These are phyloP conservation scores for Coracopsis vasa DNA, from an alignment of 2,113 vertebrate genomes.

Conservation along the genomic window DNA sequence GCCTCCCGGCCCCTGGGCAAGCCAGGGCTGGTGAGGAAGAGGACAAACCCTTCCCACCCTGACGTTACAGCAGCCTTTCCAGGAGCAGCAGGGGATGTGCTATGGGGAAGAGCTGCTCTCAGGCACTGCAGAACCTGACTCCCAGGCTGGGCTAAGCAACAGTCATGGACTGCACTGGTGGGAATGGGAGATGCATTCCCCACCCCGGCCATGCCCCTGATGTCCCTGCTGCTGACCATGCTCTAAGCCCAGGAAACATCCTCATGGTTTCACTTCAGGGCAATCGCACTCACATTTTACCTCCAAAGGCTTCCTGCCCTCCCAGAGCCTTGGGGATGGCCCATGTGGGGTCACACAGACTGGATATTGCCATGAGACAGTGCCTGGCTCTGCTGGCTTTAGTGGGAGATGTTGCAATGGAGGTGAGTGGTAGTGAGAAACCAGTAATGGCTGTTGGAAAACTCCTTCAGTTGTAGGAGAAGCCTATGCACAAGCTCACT, in stretches of 20 bases:
- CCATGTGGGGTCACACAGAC: neutral
- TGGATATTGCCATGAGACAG: neutral
- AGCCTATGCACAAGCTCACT: neutral
- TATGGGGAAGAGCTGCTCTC: neutral
- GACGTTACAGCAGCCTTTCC: neutral
- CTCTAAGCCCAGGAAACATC: neutral
- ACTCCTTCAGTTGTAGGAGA: neutral
- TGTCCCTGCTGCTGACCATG: fast-evolving
- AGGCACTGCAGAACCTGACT: neutral
- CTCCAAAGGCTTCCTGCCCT: neutral
- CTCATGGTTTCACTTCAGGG: neutral
- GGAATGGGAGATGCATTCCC: neutral
- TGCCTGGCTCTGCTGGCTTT: neutral
- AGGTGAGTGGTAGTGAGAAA: neutral
- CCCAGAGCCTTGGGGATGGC: neutral
- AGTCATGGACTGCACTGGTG: neutral
- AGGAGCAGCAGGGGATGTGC: neutral
- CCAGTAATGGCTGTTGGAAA: neutral
- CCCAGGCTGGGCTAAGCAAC: neutral
- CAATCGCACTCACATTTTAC: neutral
- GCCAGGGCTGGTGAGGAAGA: neutral
- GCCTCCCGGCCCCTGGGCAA: neutral
- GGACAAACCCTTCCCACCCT: neutral
- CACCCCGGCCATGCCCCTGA: neutral
- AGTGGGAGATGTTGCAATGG: neutral